phyloP scores from a whole-genome alignment of 2,797 vertebrate species.

The Brotula barbata region DNA sequence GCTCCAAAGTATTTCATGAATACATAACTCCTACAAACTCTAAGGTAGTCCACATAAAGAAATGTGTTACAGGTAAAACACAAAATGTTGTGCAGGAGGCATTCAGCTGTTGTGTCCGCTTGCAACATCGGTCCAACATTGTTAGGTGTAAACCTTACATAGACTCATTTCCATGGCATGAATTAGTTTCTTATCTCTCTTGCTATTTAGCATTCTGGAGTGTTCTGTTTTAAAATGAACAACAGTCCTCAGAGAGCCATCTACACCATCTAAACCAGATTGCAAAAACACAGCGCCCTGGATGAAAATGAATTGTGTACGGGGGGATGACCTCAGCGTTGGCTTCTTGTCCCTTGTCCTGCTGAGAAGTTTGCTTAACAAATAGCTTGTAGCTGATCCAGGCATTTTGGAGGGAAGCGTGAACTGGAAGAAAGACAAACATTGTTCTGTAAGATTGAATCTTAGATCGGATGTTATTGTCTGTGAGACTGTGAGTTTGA shows the following conservation, averaged over 20 bases:
- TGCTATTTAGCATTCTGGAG: conserved; percentile 24
- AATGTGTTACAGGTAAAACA: conserved; percentile 20
- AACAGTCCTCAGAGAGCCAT: conserved; percentile 31
- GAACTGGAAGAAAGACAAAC: conserved; percentile 10
- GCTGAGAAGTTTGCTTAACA: conserved; percentile 47
- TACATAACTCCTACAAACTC: not conserved
- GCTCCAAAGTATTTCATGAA: not conserved
- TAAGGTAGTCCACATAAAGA: conserved; percentile 2
- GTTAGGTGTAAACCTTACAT: conserved; percentile 5
- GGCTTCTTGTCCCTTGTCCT: conserved; percentile 35
- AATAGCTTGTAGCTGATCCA: conserved; percentile 39
- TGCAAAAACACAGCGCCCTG: conserved; percentile 47
- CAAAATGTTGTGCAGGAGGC: not conserved
- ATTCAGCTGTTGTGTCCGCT: not conserved
- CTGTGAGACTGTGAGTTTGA: conserved; percentile 8
- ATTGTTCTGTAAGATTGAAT: conserved; percentile 33
- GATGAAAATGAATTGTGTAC: conserved; percentile 43
- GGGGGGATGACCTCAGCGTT: conserved; percentile 47
- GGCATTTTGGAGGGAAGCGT: conserved; percentile 26
- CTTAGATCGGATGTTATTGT: conserved; percentile 36
- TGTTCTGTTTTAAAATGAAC: conserved; percentile 14
- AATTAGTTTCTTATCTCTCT: conserved; percentile 30
- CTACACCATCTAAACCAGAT: conserved; percentile 42
- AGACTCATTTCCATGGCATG: not conserved
- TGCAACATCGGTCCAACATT: conserved; percentile 27